Conservation (phyloP, 1,140 invertebrate species). For the Drosophila grimshawi region DNA sequence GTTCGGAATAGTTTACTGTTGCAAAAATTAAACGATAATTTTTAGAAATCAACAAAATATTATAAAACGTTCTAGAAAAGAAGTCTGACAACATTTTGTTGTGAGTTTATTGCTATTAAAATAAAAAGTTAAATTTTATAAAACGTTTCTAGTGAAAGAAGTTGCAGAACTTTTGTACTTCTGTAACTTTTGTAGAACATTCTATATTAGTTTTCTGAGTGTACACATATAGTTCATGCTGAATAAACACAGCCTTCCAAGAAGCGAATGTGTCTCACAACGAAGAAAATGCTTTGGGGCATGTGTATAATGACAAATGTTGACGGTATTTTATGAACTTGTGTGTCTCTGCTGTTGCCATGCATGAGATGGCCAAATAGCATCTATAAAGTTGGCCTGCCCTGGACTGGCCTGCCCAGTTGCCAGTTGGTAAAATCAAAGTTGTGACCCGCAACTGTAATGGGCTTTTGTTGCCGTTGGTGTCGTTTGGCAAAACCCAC, state of each 20-base stretch:
- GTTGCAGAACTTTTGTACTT: no score
- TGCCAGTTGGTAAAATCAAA: slow-evolving; percentile 71
- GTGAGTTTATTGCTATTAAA: no score
- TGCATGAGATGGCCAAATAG: slow-evolving; percentile 17
- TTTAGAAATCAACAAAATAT: no score
- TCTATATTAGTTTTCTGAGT: neutral
- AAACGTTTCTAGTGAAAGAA: no score
- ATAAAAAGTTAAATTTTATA: no score
- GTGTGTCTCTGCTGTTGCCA: slow-evolving; percentile 9
- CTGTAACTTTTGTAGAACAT: neutral
- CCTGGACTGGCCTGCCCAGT: no score
- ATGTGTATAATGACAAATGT: neutral
- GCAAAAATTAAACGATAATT: no score
- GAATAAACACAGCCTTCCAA: neutral
- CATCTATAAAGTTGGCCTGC: slow-evolving; percentile 55
- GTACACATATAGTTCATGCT: neutral
- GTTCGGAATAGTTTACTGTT: no score
- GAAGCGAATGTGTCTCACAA: neutral
- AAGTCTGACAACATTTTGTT: no score
- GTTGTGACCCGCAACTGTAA: slow-evolving; percentile 69
- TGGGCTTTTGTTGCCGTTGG: slow-evolving; percentile 68
- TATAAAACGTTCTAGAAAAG: no score
- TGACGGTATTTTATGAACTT: slow-evolving; percentile 27
- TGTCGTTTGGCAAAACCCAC: slow-evolving; percentile 41
- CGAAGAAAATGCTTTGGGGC: neutral